Base-by-base conservation (phyloP, 2,888 invertebrate species). In the Ectemnius cavifrons region DNA sequence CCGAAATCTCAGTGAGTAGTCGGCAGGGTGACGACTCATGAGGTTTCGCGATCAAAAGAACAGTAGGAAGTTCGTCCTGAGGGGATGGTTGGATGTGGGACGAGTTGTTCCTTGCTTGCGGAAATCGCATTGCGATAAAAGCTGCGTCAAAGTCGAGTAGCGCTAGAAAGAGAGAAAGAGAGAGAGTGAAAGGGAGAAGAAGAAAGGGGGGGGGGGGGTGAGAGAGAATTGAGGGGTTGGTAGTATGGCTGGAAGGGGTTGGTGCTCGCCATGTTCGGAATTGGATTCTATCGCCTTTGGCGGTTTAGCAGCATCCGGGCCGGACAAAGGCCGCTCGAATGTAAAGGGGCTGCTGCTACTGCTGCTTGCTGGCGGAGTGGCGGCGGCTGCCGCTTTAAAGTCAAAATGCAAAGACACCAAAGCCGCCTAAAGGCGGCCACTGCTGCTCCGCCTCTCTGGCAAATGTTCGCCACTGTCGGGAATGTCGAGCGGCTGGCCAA, bases 201-300 rank as follows among this genome's bases (percentile, higher is more conserved):
- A 37, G 37, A 23, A 23, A 2, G 23, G 23, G 2, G 23, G 23
- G 1, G 23, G 23, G 23, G 23, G 2, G 23, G 23, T 23, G 23
- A 3, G 23, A 3, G 23, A 20, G 23, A 2, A 2, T 23, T 23
- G 23, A 23, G 23, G 20, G 23, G 23, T 23, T 23, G 37, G 11
- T 6, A 37, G 37, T 37, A 37, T 37, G 37, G 37, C 37, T 37
- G 37, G 37, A 37, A 37, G 37, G 37, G 37, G 37, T 37, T 37
- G 37, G 8, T 37, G 37, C 37, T 47, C 6, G 46, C 59, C 52
- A 59, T 65, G 65, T 66, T 62, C 46, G 56, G 47, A 71, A 71
- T 71, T 71, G 71, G 65, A 71, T 71, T 71, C 65, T 59, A 28
- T 60, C 57, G 65, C 49, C 46, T 68, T 71, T 71, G 67, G 67